phyloP scores from a whole-genome alignment of 1,140 invertebrate species.

The Drosophila kanapiae region DNA sequence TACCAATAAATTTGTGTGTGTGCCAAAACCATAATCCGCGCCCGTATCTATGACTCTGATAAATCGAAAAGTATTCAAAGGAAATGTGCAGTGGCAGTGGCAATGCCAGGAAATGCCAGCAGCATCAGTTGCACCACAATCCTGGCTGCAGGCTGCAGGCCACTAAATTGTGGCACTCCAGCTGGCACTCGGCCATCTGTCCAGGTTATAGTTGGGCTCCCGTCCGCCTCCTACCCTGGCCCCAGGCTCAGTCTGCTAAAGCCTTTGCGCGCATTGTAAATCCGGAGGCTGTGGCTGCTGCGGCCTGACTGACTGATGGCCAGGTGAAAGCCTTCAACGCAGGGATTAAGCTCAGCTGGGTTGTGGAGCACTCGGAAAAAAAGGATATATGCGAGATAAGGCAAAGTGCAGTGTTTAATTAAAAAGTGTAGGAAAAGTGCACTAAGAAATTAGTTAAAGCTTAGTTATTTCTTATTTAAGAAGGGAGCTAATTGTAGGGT shows the following conservation, averaged over 20 bases:
- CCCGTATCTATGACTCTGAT: conserved; percentile 34
- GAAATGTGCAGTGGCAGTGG: conserved; percentile 1
- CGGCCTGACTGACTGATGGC: conserved; percentile 34
- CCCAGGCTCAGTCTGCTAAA: conserved; percentile 29
- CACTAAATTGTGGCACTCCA: conserved; percentile 72
- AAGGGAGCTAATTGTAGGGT: neutral
- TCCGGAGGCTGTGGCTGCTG: conserved; percentile 49
- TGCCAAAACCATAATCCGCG: conserved; percentile 45
- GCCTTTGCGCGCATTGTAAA: conserved; percentile 50
- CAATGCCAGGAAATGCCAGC: conserved; percentile 11
- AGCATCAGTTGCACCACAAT: conserved; percentile 35
- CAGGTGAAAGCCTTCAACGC: conserved; percentile 49
- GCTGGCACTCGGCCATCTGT: conserved; percentile 48
- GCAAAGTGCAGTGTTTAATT: neutral
- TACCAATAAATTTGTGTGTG: conserved; percentile 44
- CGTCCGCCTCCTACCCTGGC: neutral
- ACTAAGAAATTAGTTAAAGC: too few relatives aligned
- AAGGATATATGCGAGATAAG: neutral
- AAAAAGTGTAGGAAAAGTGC: neutral
- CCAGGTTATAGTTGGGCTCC: conserved; percentile 30
- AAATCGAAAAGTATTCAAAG: conserved; percentile 43
- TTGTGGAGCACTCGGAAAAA: conserved; percentile 3
- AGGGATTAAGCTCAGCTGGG: conserved; percentile 28
- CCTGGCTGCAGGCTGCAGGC: conserved; percentile 47
- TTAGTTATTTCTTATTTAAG: neutral